phyloP scores from a whole-genome alignment of 2,113 vertebrate species.

The Neopipo cinnamomea region DNA sequence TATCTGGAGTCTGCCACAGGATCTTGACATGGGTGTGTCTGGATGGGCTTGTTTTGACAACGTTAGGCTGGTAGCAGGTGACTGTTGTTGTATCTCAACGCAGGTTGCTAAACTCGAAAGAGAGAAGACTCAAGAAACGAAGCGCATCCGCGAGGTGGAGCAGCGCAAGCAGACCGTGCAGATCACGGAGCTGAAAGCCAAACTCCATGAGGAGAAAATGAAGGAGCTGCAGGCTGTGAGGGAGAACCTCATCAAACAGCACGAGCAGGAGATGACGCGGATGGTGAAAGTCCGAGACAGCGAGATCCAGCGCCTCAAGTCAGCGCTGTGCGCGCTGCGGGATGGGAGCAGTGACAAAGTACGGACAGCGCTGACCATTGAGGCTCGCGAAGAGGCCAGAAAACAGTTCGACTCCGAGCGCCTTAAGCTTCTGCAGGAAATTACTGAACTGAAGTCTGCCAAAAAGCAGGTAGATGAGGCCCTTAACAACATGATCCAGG shows the following conservation, averaged over 20 bases:
- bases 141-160: conserved; percentile 92
- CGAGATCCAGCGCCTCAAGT: conserved; percentile 93
- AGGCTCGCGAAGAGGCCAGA: conserved; percentile 94
- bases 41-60: background rate
- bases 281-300: conserved; percentile 93
- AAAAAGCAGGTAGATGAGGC: conserved; percentile 98
- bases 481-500: conserved; percentile 93
- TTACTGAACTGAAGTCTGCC: conserved; percentile 85
- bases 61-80: background rate
- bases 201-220: conserved; percentile 97
- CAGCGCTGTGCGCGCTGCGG: conserved; percentile 86
- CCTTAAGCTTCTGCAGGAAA: conserved; percentile 94
- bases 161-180: conserved; percentile 95
- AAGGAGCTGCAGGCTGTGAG: conserved; percentile 93
- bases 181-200: conserved; percentile 92
- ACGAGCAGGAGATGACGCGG: conserved; percentile 92
- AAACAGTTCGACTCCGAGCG: conserved; percentile 96
- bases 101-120: conserved; percentile 94
- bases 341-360: conserved; percentile 96
- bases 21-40: background rate
- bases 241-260: conserved; percentile 93
- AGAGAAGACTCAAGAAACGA: conserved; percentile 96
- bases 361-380: conserved; percentile 89
- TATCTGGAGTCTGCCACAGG: background rate
- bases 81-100: background rate